phyloP scores from a whole-genome alignment of 92 coral and sea anemone species.

The Actinernus sp. region DNA sequence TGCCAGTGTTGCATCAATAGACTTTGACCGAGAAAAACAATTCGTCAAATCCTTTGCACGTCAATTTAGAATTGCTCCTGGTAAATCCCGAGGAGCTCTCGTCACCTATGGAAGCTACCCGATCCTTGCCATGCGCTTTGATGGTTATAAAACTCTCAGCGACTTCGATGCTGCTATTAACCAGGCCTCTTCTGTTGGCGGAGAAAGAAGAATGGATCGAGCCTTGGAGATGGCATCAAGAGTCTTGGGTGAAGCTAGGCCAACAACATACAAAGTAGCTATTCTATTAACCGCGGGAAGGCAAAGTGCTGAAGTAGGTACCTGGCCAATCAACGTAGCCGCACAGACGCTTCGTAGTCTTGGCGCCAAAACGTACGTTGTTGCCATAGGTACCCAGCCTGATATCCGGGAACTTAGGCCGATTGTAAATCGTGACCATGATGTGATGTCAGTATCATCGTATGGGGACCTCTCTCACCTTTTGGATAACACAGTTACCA shows the following conservation, averaged over 20 bases:
- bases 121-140: slow-evolving; percentile 54
- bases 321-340: slow-evolving; percentile 23
- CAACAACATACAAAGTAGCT: slow-evolving; percentile 37
- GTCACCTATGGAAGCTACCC: slow-evolving; percentile 72
- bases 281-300: slow-evolving; percentile 51
- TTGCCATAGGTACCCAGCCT: slow-evolving; percentile 59
- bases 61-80: slow-evolving; percentile 45
- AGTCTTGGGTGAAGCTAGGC: slow-evolving; percentile 35
- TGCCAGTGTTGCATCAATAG: slow-evolving; percentile 34
- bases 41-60: slow-evolving; percentile 67
- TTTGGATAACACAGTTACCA: slow-evolving; percentile 1
- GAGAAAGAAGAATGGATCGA: slow-evolving; percentile 54
- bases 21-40: slow-evolving; percentile 58
- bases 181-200: slow-evolving; percentile 30
- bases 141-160: slow-evolving; percentile 23
- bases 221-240: slow-evolving; percentile 55
- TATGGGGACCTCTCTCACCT: slow-evolving; percentile 4
- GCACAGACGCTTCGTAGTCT: slow-evolving; percentile 39
- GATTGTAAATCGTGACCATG: slow-evolving; percentile 31
- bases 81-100: slow-evolving; percentile 62
- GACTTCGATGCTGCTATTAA: slow-evolving; percentile 63
- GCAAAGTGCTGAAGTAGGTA: slow-evolving; percentile 20
- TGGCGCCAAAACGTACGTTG: slow-evolving; percentile 51
- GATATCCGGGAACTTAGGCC: slow-evolving; percentile 38
- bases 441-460: slow-evolving; percentile 33